Base-by-base conservation (phyloP, 2,888 invertebrate species). In the Dichetophora obliterata region DNA sequence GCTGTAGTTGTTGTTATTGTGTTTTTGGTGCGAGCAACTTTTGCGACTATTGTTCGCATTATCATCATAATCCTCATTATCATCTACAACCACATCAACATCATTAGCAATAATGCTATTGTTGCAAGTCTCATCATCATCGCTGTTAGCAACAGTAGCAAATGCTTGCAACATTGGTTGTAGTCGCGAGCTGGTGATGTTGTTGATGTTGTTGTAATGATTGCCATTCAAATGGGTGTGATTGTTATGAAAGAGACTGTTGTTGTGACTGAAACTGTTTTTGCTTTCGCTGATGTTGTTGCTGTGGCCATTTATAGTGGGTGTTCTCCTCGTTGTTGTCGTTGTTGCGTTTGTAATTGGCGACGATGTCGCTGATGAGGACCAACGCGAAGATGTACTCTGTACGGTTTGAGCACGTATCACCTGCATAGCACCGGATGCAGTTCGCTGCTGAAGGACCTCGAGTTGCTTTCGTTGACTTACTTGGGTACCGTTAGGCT, bases 381-480 rank as follows among this genome's bases (percentile, higher is more conserved):
- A 85, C 83, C 89, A 88, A 76, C 88, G 87, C 65, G 89, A 88
- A 74, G 90, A 89, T 81, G 88, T 86, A 76, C 87, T 88, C 85
- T 89, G 90, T 80, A 89, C 87, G 75, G 88, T 89, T 82, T 90
- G 87, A 81, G 94, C 92, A 82, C 94, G 92, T 90, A 94, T 92
- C 80, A 94, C 94, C 84, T 94, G 93, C 85, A 94, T 90, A 43
- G 92, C 82, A 72, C 82, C 91, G 68, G 93, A 92, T 79, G 86
- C 85, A 63, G 94, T 93, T 86, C 92, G 93, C 73, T 93, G 92
- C 85, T 94, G 92, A 81, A 94, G 91, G 83, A 94, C 94, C 89
- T 94, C 94, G 90, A 94, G 91, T 82, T 90, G 89, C 84, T 90
- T 90, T 79, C 89, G 87, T 83, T 90, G 88, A 81, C 87, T 87